Evolutionary conservation across 2,888 invertebrate species (phyloP).

Genomic region (Cerceris rybyensis): DNA sequence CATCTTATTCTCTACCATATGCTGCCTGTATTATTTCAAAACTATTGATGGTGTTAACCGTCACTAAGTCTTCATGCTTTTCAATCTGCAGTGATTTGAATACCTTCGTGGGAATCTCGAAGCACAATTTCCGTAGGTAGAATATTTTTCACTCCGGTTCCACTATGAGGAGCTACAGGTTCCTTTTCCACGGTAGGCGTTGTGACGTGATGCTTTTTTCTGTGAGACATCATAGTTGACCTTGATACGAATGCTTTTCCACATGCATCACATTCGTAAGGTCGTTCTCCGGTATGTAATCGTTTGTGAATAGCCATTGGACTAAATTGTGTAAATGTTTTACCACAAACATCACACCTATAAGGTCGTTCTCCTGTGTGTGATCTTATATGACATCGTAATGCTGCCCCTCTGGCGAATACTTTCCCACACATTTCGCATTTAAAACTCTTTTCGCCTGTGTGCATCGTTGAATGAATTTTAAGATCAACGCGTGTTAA

Average conservation of each 20-base stretch:
- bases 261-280: constrained; percentile 85
- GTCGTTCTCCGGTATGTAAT: constrained; percentile 85
- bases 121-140: constrained; percentile 59
- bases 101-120: constrained; percentile 63
- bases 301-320: constrained; percentile 86
- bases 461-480: constrained; percentile 85
- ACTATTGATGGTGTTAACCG: neutral
- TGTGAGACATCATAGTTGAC: constrained; percentile 85
- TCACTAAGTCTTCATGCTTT: neutral
- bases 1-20: constrained; percentile 24
- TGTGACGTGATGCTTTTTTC: constrained; percentile 82
- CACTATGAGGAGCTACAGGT: constrained; percentile 44
- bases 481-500: constrained; percentile 84
- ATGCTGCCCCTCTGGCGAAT: constrained; percentile 85
- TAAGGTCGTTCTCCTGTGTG: constrained; percentile 85
- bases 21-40: constrained; percentile 30
- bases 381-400: constrained; percentile 84
- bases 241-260: constrained; percentile 84
- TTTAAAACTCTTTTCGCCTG: constrained; percentile 85
- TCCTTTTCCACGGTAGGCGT: constrained; percentile 62
- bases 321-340: constrained; percentile 86
- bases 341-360: constrained; percentile 85
- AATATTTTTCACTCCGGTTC: constrained; percentile 45
- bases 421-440: constrained; percentile 86
- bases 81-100: constrained; percentile 69